Evolutionary conservation across 2,113 vertebrate species (phyloP).

Genomic region (Daphoenositta chrysoptera): DNA sequence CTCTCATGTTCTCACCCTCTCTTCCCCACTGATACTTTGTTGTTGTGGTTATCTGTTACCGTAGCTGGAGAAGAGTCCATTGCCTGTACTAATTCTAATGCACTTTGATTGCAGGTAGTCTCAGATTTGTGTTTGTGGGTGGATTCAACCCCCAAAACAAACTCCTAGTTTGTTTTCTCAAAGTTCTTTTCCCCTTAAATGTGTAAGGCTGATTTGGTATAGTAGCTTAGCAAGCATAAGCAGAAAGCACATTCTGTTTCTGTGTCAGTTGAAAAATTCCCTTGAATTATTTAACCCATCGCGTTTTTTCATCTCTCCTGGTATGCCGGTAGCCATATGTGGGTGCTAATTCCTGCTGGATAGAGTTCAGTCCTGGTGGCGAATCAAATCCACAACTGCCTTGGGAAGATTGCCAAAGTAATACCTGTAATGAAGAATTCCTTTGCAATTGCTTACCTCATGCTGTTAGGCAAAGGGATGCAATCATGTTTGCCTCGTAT

Average conservation of each 20-base stretch:
- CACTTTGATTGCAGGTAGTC: neutral
- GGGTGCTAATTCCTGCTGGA: neutral
- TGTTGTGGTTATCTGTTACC: neutral
- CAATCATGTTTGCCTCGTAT: neutral
- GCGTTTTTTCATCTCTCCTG: neutral
- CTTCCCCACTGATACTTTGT: neutral
- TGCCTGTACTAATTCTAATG: neutral
- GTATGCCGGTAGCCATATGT: neutral
- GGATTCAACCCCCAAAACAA: neutral
- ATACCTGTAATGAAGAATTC: neutral
- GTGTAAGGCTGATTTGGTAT: neutral
- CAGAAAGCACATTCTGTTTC: neutral
- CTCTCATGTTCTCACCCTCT: neutral
- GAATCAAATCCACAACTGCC: neutral
- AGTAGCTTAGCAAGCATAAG: neutral
- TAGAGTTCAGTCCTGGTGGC: neutral
- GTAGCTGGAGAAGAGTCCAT: neutral
- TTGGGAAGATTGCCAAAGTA: neutral
- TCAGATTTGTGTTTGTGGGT: neutral
- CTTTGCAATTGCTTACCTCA: neutral
- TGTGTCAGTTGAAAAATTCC: rapidly evolving
- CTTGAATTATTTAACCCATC: neutral
- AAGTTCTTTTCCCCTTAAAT: neutral
- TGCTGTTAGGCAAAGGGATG: neutral
- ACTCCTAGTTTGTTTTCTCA: neutral